Evolutionary conservation across 1,140 invertebrate species (phyloP).

Genomic region (Zaprionus vittiger): DNA sequence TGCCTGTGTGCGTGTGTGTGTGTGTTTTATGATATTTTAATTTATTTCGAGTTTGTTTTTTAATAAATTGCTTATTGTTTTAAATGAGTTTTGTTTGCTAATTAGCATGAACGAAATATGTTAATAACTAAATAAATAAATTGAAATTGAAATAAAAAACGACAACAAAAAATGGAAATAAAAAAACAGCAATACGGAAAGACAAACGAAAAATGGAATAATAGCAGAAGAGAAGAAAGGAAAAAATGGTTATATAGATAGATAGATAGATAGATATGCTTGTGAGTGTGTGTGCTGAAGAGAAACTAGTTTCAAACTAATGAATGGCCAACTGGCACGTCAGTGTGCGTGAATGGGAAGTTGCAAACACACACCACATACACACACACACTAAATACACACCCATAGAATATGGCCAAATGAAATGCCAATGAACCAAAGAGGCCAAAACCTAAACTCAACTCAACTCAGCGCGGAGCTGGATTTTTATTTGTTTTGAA

Average conservation of each 20-base stretch:
- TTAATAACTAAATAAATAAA: conserved; percentile 54
- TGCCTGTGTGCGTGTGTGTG: background rate
- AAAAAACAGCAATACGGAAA: conserved; percentile 35
- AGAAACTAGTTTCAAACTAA: conserved; percentile 77
- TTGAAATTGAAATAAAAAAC: conserved; percentile 27
- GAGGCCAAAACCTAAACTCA: conserved; percentile 61
- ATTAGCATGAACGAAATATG: conserved; percentile 69
- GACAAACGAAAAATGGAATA: conserved; percentile 6
- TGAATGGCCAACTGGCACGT: conserved; percentile 59
- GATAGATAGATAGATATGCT: conserved; percentile 32
- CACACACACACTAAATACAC: background rate
- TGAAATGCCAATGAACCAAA: conserved; percentile 81
- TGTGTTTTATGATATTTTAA: conserved; percentile 73
- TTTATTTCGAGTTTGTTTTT: conserved; percentile 65
- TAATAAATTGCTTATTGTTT: conserved; percentile 81
- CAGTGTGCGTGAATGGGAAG: conserved; percentile 75
- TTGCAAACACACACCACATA: conserved; percentile 50
- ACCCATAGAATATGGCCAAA: conserved; percentile 56
- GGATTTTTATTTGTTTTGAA: conserved; percentile 64
- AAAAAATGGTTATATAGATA: conserved; percentile 27
- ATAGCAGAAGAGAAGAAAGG: conserved; percentile 28
- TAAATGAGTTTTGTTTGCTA: conserved; percentile 74
- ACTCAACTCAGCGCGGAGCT: conserved; percentile 15
- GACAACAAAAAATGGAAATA: conserved; percentile 15
- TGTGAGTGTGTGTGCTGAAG: conserved; percentile 39